phyloP scores from a whole-genome alignment of 2,888 invertebrate genomes.

The Calephelis perditalis region DNA sequence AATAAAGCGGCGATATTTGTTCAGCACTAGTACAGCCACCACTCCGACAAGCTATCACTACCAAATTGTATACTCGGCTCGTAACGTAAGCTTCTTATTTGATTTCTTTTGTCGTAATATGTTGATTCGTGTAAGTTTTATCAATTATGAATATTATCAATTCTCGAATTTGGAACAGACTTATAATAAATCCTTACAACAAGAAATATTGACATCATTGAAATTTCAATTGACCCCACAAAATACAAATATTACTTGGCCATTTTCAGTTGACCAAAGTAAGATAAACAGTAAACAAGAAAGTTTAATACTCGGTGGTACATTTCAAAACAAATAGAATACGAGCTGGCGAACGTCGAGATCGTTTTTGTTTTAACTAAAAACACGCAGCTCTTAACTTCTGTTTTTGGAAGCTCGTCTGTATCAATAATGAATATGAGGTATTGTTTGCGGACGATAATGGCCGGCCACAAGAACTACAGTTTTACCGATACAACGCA shows the following conservation, averaged over 20 bases:
- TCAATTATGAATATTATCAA: too few species aligned
- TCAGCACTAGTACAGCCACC: too few species aligned
- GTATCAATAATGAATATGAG: slow-evolving; percentile 50
- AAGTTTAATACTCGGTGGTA: slow-evolving; percentile 15
- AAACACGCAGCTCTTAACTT: slow-evolving; percentile 67
- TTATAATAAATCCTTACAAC: too few species aligned
- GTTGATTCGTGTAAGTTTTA: too few species aligned
- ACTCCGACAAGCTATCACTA: too few species aligned
- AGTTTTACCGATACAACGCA: neutral
- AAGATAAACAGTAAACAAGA: slow-evolving; percentile 14
- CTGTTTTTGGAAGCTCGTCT: slow-evolving; percentile 62
- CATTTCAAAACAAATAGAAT: slow-evolving; percentile 18
- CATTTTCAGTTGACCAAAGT: slow-evolving; percentile 17
- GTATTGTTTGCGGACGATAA: slow-evolving; percentile 49
- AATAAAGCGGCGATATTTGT: too few species aligned
- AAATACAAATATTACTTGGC: neutral
- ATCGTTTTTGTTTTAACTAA: slow-evolving; percentile 58
- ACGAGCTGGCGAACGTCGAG: slow-evolving; percentile 24
- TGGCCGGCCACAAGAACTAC: slow-evolving; percentile 32
- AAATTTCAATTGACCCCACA: neutral
- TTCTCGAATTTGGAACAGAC: too few species aligned
- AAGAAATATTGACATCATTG: neutral
- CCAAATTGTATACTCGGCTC: too few species aligned
- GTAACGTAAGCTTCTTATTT: too few species aligned
- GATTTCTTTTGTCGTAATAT: too few species aligned